phyloP scores from a whole-genome alignment of 1,140 invertebrate species.

The Pogonognathellus flavescens region DNA sequence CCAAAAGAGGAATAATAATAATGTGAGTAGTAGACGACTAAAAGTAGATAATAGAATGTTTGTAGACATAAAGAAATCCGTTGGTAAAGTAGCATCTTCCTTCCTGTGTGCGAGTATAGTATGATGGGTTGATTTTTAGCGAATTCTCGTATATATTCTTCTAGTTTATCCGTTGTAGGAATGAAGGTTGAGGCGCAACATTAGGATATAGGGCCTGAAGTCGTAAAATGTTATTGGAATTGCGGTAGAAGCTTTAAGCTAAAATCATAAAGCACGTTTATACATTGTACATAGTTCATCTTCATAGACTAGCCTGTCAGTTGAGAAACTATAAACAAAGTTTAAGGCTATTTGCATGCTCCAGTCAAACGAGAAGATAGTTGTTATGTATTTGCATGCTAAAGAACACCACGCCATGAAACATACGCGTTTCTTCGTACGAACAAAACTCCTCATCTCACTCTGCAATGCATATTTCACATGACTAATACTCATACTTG shows the following conservation, averaged over 20 bases:
- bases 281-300: slow-evolving; percentile 22
- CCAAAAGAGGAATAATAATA: too few relatives aligned
- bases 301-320: slow-evolving; percentile 24
- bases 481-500: background rate
- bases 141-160: slow-evolving; percentile 27
- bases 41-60: background rate
- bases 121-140: slow-evolving; percentile 12
- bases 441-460: too few relatives aligned
- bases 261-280: slow-evolving; percentile 30
- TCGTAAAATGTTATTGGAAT: slow-evolving; percentile 49
- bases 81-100: slow-evolving; percentile 11
- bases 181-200: background rate
- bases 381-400: slow-evolving; percentile 21
- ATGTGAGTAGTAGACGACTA: too few relatives aligned
- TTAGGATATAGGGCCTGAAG: slow-evolving; percentile 4
- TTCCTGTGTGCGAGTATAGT: slow-evolving; percentile 1
- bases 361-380: slow-evolving; percentile 5
- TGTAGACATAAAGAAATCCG: slow-evolving; percentile 6
- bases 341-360: slow-evolving; percentile 41
- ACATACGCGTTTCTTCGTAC: background rate
- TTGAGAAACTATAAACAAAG: slow-evolving; percentile 42
- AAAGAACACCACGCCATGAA: slow-evolving; percentile 15
- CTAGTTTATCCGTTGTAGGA: too few relatives aligned
- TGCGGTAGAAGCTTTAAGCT: slow-evolving; percentile 18
- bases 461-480: too few relatives aligned